These are phyloP conservation scores for Aporophyla lueneburgensis DNA, from an alignment of 2,888 invertebrate species.

Conservation along the genomic window DNA sequence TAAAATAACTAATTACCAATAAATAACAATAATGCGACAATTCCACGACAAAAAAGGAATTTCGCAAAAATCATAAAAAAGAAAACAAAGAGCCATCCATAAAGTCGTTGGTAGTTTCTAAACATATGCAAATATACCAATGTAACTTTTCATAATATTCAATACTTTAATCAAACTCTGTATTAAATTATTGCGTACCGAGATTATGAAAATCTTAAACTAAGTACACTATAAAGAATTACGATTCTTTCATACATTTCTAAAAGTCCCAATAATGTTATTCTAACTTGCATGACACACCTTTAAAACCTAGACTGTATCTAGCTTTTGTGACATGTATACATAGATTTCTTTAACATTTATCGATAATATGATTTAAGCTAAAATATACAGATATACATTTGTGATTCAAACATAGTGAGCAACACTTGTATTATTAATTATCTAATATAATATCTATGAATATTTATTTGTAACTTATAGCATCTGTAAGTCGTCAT, in stretches of 20 bases:
- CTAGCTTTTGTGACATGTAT: conserved; percentile 67
- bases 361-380: conserved; percentile 69
- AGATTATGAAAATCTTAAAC: conserved; percentile 66
- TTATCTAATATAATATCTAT: conserved; percentile 71
- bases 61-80: conserved; percentile 62
- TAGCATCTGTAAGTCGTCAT: conserved; percentile 70
- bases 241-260: conserved; percentile 64
- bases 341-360: conserved; percentile 64
- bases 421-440: conserved; percentile 75
- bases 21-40: conserved; percentile 84
- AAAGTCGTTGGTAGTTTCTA: conserved; percentile 61
- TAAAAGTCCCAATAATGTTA: conserved; percentile 63
- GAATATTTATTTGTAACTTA: conserved; percentile 67
- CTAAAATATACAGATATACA: conserved; percentile 74
- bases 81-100: conserved; percentile 62
- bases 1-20: conserved; percentile 87
- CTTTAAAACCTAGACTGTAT: conserved; percentile 56
- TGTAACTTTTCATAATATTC: conserved; percentile 59
- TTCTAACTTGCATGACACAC: conserved; percentile 55
- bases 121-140: conserved; percentile 62
- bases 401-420: conserved; percentile 76
- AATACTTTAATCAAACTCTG: conserved; percentile 56
- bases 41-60: conserved; percentile 72
- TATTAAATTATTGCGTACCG: conserved; percentile 65
- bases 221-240: conserved; percentile 67